Evolutionary conservation across 2,888 invertebrate species (phyloP).

Genomic region (Cerastis leucographa): DNA sequence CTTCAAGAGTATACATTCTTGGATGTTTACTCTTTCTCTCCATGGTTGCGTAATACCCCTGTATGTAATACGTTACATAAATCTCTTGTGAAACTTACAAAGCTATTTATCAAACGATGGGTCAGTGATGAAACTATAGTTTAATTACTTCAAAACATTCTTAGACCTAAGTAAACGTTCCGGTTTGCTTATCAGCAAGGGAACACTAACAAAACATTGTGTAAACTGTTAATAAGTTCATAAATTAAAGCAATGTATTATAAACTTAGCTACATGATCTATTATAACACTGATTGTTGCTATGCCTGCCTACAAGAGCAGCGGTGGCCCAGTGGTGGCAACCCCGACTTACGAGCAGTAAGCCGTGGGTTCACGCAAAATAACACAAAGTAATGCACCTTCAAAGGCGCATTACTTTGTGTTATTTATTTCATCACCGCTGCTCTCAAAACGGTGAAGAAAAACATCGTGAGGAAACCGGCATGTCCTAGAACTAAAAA

Average conservation of each 20-base stretch:
- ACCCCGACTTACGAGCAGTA: too few relatives aligned
- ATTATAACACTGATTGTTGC: not conserved
- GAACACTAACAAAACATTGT: constrained; percentile 18
- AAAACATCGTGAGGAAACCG: too few relatives aligned
- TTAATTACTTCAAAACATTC: not conserved
- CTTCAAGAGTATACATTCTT: not conserved
- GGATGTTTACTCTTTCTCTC: too few relatives aligned
- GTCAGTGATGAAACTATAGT: constrained; percentile 7
- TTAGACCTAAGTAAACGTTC: constrained; percentile 14
- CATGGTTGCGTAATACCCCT: not conserved
- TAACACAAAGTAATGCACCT: too few relatives aligned
- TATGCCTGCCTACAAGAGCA: too few relatives aligned
- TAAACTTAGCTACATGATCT: not conserved
- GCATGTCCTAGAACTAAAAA: too few relatives aligned
- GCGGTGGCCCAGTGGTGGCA: too few relatives aligned
- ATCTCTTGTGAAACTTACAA: not conserved
- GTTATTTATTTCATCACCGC: too few relatives aligned
- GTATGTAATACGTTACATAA: constrained; percentile 10
- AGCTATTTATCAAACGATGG: not conserved
- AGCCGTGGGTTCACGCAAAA: too few relatives aligned
- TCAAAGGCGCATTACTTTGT: too few relatives aligned
- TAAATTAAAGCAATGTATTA: not conserved
- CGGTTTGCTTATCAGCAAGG: not conserved
- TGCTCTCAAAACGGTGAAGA: too few relatives aligned
- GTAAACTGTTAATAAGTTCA: not conserved